These are phyloP conservation scores for Limnephilus marmoratus DNA, from an alignment of 2,888 invertebrate genomes.

Conservation along the genomic window DNA sequence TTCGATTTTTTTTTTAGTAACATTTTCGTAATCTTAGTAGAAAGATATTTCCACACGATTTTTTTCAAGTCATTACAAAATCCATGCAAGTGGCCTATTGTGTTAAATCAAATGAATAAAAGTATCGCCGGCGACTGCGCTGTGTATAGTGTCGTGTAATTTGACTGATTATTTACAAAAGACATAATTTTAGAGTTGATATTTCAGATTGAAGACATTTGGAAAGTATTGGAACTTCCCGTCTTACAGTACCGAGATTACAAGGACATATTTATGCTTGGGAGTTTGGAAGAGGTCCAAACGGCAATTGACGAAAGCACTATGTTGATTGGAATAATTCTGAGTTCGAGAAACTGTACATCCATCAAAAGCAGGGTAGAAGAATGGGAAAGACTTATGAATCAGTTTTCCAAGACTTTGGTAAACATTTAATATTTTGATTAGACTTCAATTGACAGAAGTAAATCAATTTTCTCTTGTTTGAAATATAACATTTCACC, in stretches of 20 bases:
- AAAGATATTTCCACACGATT: too few relatives aligned
- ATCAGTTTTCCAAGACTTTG: conserved; percentile 89
- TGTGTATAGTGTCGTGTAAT: neutral
- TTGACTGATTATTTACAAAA: neutral
- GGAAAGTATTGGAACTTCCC: conserved; percentile 88
- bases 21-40: too few relatives aligned
- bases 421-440: conserved; percentile 72
- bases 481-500: conserved; percentile 26
- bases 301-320: conserved; percentile 89
- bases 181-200: neutral
- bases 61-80: too few relatives aligned
- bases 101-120: neutral
- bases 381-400: conserved; percentile 87
- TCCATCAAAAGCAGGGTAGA: conserved; percentile 90
- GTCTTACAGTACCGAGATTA: conserved; percentile 88
- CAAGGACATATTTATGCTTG: conserved; percentile 90
- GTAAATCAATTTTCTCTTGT: neutral
- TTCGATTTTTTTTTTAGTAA: too few relatives aligned
- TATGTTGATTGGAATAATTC: conserved; percentile 91
- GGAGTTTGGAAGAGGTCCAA: conserved; percentile 91
- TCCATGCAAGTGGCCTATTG: neutral
- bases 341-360: conserved; percentile 90
- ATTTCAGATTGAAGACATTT: conserved; percentile 87
- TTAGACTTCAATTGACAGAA: neutral
- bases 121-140: neutral